Percentiles rank a stretch among this genome's conserved stretches.
Evolutionary conservation across 2,113 vertebrate genomes (phyloP).

Genomic region (Ictalurus punctatus): DNA sequence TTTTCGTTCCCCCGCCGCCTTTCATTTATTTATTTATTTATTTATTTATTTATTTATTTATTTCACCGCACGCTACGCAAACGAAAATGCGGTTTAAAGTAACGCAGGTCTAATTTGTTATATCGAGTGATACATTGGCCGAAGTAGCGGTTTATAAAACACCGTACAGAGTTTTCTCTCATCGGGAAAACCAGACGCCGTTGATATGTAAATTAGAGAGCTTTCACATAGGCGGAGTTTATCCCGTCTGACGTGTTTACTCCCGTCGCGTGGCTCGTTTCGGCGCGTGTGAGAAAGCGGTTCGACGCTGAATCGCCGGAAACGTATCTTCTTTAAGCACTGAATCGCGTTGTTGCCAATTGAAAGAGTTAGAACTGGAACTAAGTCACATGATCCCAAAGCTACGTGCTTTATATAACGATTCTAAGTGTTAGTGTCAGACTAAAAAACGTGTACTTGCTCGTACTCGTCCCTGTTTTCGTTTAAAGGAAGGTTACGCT

Average conservation of each 20-base stretch:
- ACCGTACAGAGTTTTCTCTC: neutral
- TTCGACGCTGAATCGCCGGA: neutral
- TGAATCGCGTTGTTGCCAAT: neutral
- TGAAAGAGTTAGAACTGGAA: neutral
- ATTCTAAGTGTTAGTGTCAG: neutral
- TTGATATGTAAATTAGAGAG: constrained; percentile 6
- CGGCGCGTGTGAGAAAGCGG: neutral
- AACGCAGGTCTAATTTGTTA: neutral
- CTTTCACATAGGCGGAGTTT: neutral
- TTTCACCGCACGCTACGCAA: neutral
- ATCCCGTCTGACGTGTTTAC: neutral
- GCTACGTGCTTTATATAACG: neutral
- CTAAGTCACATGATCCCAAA: neutral
- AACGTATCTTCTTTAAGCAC: no score
- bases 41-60: neutral
- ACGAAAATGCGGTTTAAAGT: constrained; percentile 17
- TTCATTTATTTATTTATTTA: neutral
- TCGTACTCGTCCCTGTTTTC: no score
- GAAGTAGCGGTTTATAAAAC: constrained; percentile 6
- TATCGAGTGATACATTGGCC: constrained; percentile 9
- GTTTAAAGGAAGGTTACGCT: no score
- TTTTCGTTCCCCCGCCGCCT: no score
- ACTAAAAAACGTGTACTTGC: neutral
- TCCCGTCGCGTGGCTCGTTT: neutral
- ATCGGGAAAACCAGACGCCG: constrained; percentile 11